Percentiles rank a stretch among this genome's conserved stretches.
Evolutionary conservation across 2,113 vertebrate species (phyloP).

Genomic region (Ceyx melanurus): DNA sequence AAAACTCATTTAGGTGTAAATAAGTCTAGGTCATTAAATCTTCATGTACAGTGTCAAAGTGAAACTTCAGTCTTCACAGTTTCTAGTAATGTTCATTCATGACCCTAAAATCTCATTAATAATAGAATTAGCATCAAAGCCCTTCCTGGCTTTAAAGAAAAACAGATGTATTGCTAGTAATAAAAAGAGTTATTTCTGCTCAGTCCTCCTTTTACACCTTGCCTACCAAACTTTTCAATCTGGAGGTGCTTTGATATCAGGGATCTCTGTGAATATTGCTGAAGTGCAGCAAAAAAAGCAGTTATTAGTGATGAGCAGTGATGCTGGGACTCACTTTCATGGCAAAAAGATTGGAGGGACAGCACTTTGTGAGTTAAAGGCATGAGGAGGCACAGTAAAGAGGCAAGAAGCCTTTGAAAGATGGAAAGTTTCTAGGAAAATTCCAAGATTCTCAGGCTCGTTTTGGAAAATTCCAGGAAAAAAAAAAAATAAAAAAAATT

Average conservation of each 20-base stretch:
- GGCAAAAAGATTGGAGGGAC: background rate
- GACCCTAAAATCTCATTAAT: conserved; percentile 57
- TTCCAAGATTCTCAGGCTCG: background rate
- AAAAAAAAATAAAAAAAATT: background rate
- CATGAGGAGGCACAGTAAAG: background rate
- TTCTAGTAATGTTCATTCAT: conserved; percentile 21
- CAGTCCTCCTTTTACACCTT: background rate
- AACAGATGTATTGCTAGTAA: background rate
- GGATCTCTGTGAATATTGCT: background rate
- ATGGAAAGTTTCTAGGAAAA: background rate
- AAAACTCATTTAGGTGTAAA: conserved; percentile 78
- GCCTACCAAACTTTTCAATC: background rate
- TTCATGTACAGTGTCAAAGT: conserved; percentile 53
- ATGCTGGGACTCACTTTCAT: background rate
- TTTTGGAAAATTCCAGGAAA: background rate
- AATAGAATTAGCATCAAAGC: conserved; percentile 38
- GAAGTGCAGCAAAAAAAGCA: background rate
- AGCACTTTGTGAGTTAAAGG: background rate
- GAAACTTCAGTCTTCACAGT: conserved; percentile 9
- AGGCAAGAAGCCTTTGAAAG: background rate
- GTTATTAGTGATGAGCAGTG: background rate
- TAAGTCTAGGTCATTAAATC: conserved; percentile 72
- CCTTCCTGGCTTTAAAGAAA: background rate
- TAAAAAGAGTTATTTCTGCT: background rate
- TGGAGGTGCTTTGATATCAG: background rate